These are phyloP conservation scores for Tokudaia tokunoshimensis DNA, from an alignment of 2,797 vertebrate species.

Conservation along the genomic window DNA sequence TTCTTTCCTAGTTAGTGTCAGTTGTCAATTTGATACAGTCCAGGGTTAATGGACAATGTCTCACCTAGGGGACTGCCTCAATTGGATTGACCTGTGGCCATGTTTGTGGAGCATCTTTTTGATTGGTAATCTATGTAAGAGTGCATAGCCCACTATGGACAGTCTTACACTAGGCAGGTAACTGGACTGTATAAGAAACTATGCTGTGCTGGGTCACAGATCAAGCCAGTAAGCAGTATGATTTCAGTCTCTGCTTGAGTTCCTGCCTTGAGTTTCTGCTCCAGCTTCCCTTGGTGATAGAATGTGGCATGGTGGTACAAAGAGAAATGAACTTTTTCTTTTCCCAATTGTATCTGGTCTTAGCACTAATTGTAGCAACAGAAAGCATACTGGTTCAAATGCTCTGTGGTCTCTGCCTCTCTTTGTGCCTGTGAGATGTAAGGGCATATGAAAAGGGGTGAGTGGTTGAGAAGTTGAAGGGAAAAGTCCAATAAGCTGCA, in stretches of 20 bases:
- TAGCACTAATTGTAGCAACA: background rate
- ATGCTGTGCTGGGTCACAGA: background rate
- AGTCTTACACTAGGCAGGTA: background rate
- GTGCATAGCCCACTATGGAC: background rate
- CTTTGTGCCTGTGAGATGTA: background rate
- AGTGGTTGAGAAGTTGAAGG: background rate
- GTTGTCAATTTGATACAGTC: background rate
- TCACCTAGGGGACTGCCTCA: too few relatives aligned
- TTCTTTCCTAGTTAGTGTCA: background rate
- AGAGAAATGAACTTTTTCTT: background rate
- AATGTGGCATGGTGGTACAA: background rate
- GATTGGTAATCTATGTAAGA: background rate
- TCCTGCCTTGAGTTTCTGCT: background rate
- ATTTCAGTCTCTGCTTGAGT: background rate
- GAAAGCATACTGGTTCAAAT: background rate
- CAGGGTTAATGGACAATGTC: background rate
- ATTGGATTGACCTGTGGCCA: too few relatives aligned
- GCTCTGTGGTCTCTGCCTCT: accelerated
- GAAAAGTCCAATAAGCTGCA: background rate
- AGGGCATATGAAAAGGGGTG: background rate
- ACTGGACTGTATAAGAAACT: background rate
- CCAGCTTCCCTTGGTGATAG: background rate
- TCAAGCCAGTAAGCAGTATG: background rate
- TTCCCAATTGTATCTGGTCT: background rate
- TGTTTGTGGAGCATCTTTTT: background rate